Evolutionary conservation across 2,888 invertebrate species (phyloP).

Genomic region (Drosophila pegasa): DNA sequence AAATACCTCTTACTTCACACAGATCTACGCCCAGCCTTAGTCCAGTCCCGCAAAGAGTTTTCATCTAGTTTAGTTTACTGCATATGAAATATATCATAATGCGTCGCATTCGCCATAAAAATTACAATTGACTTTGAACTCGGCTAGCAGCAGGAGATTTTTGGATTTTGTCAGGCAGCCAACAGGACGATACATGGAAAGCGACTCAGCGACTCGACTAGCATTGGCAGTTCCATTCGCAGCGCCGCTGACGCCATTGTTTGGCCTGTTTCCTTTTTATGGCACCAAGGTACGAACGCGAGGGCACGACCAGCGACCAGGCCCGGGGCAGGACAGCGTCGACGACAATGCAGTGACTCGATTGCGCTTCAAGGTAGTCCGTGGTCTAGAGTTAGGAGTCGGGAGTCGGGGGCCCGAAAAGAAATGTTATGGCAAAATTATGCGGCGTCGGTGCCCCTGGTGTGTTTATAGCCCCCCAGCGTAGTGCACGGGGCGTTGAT

Average conservation of each 20-base stretch:
- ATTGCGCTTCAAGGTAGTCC: constrained; percentile 52
- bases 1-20: background rate
- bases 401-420: constrained; percentile 56
- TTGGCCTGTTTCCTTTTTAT: constrained; percentile 75
- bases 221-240: constrained; percentile 17
- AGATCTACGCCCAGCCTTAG: background rate
- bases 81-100: constrained; percentile 59
- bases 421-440: constrained; percentile 75
- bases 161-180: constrained; percentile 68
- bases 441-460: constrained; percentile 74
- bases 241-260: constrained; percentile 51
- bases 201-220: constrained; percentile 62
- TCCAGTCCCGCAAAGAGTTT: background rate
- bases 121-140: constrained; percentile 79
- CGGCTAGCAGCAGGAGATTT: constrained; percentile 68
- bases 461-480: constrained; percentile 72
- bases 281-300: constrained; percentile 70
- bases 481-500: constrained; percentile 61
- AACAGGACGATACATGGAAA: constrained; percentile 72
- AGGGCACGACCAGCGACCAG: constrained; percentile 4
- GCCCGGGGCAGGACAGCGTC: constrained; percentile 11
- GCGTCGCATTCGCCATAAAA: constrained; percentile 73
- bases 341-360: constrained; percentile 58
- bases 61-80: background rate
- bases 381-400: too few species aligned